Evolutionary conservation across 2,888 invertebrate species (phyloP), one percentile per base, ranked within the genome.

Genomic region (Emmelina monodactyla): DNA sequence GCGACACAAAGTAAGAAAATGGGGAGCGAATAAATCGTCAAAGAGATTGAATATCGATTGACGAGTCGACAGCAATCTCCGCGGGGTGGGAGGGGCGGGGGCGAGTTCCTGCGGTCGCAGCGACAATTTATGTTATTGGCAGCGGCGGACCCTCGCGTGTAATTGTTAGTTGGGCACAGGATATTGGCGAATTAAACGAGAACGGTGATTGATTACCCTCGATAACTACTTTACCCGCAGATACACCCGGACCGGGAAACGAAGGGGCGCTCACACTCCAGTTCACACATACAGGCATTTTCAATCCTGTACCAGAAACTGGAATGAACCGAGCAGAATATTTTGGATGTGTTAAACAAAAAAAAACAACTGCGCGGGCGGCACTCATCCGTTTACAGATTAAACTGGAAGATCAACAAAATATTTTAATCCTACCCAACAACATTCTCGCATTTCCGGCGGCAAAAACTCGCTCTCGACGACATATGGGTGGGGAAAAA

Each of bases 31-130:
- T 67, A 68, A 65, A 67, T 69, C 65, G 70, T 71, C 72, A 73
- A 75, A 73, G 75, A 78, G 76, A 78, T 76, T 78, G 78, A 78
- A 75, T 78, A 78, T 78, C 73, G 78, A 78, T 78, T 78, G 71
- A 67, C 53, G 64, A 67, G 60, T 66, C 70, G 70, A 69, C 70
- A 65, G 71, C 73, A 67, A 73, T 75, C 64, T 64, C 48, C 37
- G 44, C 39, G 43, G 39, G 46, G 37, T 45, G 47, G 33, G 35
- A 33, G 28, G 43, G 32, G 35, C 33, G 45, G 35, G 39, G n/a
- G n/a, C n/a, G n/a, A 60, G 62, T 68, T 71, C 70, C 69, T 64
- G 62, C 62, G 62, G 58, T 66, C 64, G 67, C n/a, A n/a, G n/a
- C 64, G 70, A 75, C 72, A 73, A 78, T 76, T 76, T 76, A 78